Conservation (phyloP, 2,888 invertebrate species). For the Diplazon laetatorius region DNA sequence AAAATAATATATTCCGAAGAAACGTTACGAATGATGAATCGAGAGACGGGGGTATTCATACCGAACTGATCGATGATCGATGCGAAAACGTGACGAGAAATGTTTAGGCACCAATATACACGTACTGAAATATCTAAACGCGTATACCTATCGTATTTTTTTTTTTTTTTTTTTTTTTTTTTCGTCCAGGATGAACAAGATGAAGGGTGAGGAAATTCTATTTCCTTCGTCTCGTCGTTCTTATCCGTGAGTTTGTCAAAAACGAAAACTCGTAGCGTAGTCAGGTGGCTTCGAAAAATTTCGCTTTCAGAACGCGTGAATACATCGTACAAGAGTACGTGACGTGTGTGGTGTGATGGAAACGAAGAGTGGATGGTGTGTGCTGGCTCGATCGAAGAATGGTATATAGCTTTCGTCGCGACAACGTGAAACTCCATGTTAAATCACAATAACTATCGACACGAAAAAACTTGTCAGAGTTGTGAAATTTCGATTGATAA, state of each 20-base stretch:
- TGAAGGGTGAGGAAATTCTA: slow-evolving; percentile 74
- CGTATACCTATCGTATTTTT: slow-evolving; percentile 19
- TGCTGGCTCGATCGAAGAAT: slow-evolving; percentile 13
- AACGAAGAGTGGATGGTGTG: slow-evolving; percentile 37
- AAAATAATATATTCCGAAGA: slow-evolving; percentile 57
- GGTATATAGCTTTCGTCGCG: neutral
- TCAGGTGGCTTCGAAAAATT: slow-evolving; percentile 63
- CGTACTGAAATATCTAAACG: neutral
- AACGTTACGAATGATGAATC: slow-evolving; percentile 56
- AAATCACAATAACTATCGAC: too few species aligned
- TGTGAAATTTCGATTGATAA: too few species aligned
- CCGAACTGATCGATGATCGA: slow-evolving; percentile 75
- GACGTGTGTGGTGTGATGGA: slow-evolving; percentile 55
- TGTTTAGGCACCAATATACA: slow-evolving; percentile 65
- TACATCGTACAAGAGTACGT: slow-evolving; percentile 53
- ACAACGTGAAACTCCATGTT: too few species aligned
- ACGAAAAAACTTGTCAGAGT: too few species aligned
- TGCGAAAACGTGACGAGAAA: slow-evolving; percentile 77
- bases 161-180: too few species aligned
- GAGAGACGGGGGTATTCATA: slow-evolving; percentile 64
- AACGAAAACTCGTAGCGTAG: slow-evolving; percentile 10
- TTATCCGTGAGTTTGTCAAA: too few species aligned
- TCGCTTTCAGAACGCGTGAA: slow-evolving; percentile 67
- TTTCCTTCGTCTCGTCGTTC: slow-evolving; percentile 72
- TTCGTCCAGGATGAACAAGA: slow-evolving; percentile 46